Evolutionary conservation across 2,113 vertebrate species (phyloP).

Genomic region (Phalacrocorax pelagicus): DNA sequence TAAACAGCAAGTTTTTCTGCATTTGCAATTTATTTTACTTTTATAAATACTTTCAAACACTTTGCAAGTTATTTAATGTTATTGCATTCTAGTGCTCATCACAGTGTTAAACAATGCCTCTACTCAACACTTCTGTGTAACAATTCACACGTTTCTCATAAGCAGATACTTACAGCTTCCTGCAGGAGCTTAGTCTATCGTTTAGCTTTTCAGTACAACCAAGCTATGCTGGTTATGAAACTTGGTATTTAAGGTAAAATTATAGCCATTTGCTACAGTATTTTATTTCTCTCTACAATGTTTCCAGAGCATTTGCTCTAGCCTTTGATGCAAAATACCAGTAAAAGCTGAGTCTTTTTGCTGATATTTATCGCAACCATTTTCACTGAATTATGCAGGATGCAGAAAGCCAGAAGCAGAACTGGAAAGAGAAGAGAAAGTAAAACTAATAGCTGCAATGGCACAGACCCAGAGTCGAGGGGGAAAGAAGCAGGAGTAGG

Average conservation of each 20-base stretch:
- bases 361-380: background rate
- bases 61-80: background rate
- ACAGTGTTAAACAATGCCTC: background rate
- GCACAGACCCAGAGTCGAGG: background rate
- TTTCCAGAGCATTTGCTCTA: background rate
- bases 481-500: background rate
- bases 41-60: background rate
- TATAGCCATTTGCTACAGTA: background rate
- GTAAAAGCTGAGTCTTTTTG: background rate
- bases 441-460: background rate
- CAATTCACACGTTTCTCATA: background rate
- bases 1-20: background rate
- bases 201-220: background rate
- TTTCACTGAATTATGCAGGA: background rate
- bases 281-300: background rate
- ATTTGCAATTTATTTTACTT: background rate
- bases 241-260: background rate
- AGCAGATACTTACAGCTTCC: background rate
- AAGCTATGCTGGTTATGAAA: background rate
- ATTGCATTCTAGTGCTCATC: background rate
- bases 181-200: background rate
- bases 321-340: background rate
- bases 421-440: background rate
- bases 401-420: background rate
- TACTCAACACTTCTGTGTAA: background rate